Conservation (phyloP, 30 jellyfish, hydroid and myxozoan genomes). For the Calvadosia cruxmelitensis region DNA sequence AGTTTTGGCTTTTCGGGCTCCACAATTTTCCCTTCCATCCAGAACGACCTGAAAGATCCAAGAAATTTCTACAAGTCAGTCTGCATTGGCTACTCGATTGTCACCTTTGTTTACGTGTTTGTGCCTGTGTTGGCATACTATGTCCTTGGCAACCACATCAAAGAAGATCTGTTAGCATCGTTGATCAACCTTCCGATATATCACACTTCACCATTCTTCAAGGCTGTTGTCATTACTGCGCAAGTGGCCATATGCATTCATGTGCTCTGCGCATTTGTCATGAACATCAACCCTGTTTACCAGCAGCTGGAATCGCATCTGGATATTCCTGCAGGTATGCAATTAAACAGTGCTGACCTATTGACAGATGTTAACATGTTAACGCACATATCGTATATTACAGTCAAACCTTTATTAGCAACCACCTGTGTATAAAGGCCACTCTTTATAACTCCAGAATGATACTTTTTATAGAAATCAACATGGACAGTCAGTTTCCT, state of each 20-base stretch:
- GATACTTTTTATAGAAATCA: too few relatives aligned
- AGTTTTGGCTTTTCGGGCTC: conserved; percentile 77
- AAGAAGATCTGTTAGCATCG: conserved; percentile 74
- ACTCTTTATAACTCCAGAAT: too few relatives aligned
- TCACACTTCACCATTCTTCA: conserved; percentile 29
- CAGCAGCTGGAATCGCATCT: conserved; percentile 83
- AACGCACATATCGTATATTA: too few relatives aligned
- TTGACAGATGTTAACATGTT: too few relatives aligned
- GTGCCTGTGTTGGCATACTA: conserved; percentile 54
- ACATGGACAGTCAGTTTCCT: too few relatives aligned
- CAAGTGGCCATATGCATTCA: conserved; percentile 86
- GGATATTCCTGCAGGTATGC: conserved; percentile 82
- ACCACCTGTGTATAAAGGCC: too few relatives aligned
- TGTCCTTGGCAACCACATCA: conserved; percentile 65
- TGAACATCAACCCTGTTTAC: conserved; percentile 79
- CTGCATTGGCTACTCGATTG: conserved; percentile 46
- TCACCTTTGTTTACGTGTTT: conserved; percentile 39
- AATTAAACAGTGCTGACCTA: too few relatives aligned
- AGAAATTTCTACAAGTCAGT: conserved; percentile 53
- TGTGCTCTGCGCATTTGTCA: conserved; percentile 75
- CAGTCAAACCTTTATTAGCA: too few relatives aligned
- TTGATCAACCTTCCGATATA: conserved; percentile 33
- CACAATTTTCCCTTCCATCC: conserved; percentile 89
- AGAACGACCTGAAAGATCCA: conserved; percentile 78
- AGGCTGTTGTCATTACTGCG: conserved; percentile 53